Evolutionary conservation across 2,888 invertebrate species (phyloP).

Genomic region (Melipona beecheii): DNA sequence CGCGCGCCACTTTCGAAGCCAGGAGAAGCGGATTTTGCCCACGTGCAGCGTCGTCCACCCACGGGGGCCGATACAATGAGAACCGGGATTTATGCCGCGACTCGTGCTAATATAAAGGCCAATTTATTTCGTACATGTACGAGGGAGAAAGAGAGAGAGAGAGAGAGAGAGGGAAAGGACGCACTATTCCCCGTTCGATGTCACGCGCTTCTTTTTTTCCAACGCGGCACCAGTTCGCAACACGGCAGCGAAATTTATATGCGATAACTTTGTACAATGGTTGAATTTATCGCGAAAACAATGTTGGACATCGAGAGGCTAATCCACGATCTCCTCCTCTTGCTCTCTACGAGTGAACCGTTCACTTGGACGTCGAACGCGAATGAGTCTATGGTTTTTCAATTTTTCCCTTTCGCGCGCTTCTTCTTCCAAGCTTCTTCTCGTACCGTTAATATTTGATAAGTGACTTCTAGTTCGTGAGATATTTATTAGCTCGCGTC

Average conservation of each 20-base stretch:
- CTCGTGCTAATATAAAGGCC: conserved; percentile 80
- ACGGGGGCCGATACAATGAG: conserved; percentile 80
- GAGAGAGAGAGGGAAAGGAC: conserved; percentile 35
- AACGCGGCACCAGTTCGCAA: conserved; percentile 43
- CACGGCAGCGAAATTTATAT: conserved; percentile 76
- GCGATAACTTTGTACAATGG: conserved; percentile 74
- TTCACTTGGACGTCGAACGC: background rate
- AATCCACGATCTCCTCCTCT: conserved; percentile 34
- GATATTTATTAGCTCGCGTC: too few relatives aligned
- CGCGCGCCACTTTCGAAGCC: conserved; percentile 65
- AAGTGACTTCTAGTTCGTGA: background rate
- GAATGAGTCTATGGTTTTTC: background rate
- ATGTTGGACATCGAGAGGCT: conserved; percentile 63
- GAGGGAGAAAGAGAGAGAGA: conserved; percentile 44
- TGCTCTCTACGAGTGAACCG: background rate
- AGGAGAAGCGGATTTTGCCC: conserved; percentile 72
- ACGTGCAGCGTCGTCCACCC: conserved; percentile 76
- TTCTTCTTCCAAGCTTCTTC: too few relatives aligned
- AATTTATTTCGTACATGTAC: conserved; percentile 76
- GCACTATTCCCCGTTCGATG: conserved; percentile 34
- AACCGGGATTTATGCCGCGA: conserved; percentile 78
- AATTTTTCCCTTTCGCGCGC: background rate
- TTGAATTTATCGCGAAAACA: conserved; percentile 78
- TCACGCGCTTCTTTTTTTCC: conserved; percentile 35
- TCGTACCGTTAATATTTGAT: background rate